phyloP scores from a whole-genome alignment of 30 jellyfish, hydroid and myxozoan species.

The Turritopsis rubra region DNA sequence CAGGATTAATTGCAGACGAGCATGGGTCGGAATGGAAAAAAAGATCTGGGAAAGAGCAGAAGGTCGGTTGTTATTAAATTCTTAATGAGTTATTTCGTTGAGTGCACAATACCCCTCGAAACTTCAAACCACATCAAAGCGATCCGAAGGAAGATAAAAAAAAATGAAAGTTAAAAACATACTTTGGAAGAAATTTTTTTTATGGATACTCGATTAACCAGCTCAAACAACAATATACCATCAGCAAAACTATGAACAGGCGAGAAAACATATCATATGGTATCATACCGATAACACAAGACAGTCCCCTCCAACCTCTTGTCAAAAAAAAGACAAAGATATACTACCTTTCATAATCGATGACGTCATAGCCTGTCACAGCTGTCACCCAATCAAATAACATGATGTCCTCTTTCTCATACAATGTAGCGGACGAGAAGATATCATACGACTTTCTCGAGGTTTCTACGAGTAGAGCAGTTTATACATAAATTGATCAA shows the following conservation, averaged over 20 bases:
- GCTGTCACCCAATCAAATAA: neutral
- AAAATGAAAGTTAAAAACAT: too few species aligned
- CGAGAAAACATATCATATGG: too few species aligned
- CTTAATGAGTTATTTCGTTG: too few species aligned
- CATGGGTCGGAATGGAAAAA: neutral
- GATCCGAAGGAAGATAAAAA: neutral
- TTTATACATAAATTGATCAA: neutral
- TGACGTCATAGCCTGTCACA: neutral
- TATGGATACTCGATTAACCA: neutral
- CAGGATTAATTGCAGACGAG: neutral
- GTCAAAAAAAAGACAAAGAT: neutral
- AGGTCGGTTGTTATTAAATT: neutral
- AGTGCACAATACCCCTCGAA: too few species aligned
- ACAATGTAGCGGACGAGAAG: neutral
- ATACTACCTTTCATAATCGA: neutral
- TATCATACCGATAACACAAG: neutral
- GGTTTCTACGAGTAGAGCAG: neutral
- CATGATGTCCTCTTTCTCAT: constrained; percentile 3
- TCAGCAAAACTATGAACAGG: neutral
- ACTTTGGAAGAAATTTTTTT: neutral
- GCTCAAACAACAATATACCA: constrained; percentile 6
- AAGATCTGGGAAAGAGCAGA: neutral
- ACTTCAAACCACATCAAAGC: neutral
- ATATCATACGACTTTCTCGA: neutral
- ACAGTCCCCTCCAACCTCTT: neutral